Conservation (phyloP, 1,140 invertebrate genomes). For the Grapholita molesta region DNA sequence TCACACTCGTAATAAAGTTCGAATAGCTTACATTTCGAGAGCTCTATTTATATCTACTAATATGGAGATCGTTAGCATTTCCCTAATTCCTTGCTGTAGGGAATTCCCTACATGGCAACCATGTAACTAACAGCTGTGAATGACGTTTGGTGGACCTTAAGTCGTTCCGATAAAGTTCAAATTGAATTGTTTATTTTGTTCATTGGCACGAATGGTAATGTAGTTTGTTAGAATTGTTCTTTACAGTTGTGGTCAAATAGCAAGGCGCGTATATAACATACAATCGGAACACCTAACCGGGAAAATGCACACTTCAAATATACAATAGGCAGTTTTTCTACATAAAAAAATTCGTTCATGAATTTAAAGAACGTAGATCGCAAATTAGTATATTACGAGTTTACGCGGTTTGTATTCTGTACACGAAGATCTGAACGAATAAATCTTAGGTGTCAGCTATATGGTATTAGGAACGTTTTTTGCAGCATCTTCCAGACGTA, state of each 20-base stretch:
- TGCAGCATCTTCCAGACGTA: too few species aligned
- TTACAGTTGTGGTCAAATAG: background rate
- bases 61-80: background rate
- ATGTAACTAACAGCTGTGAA: background rate
- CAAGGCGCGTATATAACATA: background rate
- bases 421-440: too few species aligned
- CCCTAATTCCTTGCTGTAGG: background rate
- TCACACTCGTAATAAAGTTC: background rate
- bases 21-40: background rate
- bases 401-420: too few species aligned
- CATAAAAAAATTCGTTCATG: too few species aligned
- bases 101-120: background rate
- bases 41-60: background rate
- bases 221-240: background rate
- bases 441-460: too few species aligned
- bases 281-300: background rate
- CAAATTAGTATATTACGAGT: too few species aligned
- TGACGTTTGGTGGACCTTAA: background rate
- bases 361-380: too few species aligned
- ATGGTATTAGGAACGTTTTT: too few species aligned
- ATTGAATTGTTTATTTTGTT: too few species aligned
- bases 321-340: too few species aligned
- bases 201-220: too few species aligned
- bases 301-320: background rate
- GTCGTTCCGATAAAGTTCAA: background rate